Base-by-base conservation (phyloP, 2,888 invertebrate genomes). In the Drosophila pseudotakahashii region DNA sequence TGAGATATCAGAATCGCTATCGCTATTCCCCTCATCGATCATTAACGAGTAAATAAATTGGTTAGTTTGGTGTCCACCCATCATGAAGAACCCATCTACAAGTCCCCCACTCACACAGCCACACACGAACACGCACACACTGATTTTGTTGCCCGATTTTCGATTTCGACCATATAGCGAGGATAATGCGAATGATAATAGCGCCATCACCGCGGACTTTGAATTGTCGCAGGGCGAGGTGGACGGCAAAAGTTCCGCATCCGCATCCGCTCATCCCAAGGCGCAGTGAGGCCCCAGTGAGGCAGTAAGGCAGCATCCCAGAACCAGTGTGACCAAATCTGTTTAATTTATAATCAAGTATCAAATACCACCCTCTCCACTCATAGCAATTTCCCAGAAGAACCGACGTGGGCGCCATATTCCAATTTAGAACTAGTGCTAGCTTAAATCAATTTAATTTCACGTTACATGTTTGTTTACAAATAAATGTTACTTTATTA, bases 111-210 rank as follows among this genome's bases (percentile, higher is more conserved):
- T 53, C 37, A 13, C 60, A 30, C 50, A 32, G 52, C 50, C 41
- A 76, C 36, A 67, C 45, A 72, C 55, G 7, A 30, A 73, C 67
- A 57, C 52, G 71, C 76, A 74, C 52, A 73, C 77, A 76, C 73
- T 69, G 81, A 81, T 81, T 83, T 69, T 52, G 52, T 58, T 58
- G 58, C 37, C 58, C 53, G 32, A 59, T 83, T 5, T 81, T n/a
- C n/a, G n/a, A n/a, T n/a, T 83, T 75, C 72, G 79, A 76, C 70
- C 77, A 59, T 81, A 39, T 85, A 91, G 91, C 72, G 80, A 82
- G 69, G 81, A 81, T 52, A 76, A 64, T 76, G 69, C 67, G 72
- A 76, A 77, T 47, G 84, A 73, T 47, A 75, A 71, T 76, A 88
- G 78, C 73, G 77, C 62, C 51, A 73, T 73, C 73, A 79, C 89